Conservation (phyloP, 1,140 invertebrate genomes). For the Pogonomyrmex californicus region DNA sequence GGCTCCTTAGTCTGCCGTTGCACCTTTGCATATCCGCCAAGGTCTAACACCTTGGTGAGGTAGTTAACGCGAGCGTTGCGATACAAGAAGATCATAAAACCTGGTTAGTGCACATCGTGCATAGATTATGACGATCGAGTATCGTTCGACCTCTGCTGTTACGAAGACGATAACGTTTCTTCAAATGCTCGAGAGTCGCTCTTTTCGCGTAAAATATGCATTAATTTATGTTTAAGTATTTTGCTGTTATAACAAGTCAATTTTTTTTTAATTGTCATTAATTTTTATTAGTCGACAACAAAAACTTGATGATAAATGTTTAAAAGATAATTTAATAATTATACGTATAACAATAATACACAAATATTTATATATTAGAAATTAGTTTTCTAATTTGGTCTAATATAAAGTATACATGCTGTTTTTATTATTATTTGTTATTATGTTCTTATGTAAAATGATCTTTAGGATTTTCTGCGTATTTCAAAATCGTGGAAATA, state of each 20-base stretch:
- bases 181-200: neutral
- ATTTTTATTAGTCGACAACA: neutral
- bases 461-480: neutral
- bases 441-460: neutral
- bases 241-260: neutral
- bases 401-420: neutral
- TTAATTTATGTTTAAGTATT: conserved; percentile 11
- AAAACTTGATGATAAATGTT: neutral
- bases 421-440: neutral
- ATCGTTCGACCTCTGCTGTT: conserved; percentile 4
- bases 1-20: conserved; percentile 9
- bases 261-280: neutral
- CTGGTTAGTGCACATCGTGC: conserved; percentile 46
- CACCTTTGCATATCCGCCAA: conserved; percentile 38
- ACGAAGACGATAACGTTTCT: conserved; percentile 20
- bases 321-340: neutral
- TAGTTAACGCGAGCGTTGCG: conserved; percentile 56
- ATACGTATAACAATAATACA: neutral
- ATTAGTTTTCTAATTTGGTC: neutral
- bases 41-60: conserved; percentile 37
- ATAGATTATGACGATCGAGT: conserved; percentile 59
- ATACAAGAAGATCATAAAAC: conserved; percentile 51
- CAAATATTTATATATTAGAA: neutral
- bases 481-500: conserved; percentile 2
- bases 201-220: neutral